Conservation (phyloP, 2,113 vertebrate genomes). For the Pachyramphus minor region DNA sequence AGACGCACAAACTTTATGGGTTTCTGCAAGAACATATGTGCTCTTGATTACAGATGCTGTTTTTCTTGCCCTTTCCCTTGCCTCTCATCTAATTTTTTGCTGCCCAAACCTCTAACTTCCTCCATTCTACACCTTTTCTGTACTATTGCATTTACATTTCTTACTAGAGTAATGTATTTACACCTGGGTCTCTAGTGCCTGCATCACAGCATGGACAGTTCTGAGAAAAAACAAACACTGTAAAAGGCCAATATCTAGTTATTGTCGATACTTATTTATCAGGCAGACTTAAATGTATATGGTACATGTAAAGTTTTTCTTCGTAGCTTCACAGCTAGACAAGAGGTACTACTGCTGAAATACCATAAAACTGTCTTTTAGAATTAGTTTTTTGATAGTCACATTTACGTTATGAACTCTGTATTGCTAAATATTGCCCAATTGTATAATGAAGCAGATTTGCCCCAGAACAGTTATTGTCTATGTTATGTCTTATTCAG, state of each 20-base stretch:
- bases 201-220: background rate
- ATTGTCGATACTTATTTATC: background rate
- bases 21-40: background rate
- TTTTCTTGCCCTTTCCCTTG: background rate
- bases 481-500: background rate
- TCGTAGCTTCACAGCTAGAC: background rate
- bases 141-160: background rate
- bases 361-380: background rate
- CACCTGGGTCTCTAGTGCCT: background rate
- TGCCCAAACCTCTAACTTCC: background rate
- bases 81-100: background rate
- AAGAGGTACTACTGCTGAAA: background rate
- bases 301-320: background rate
- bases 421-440: background rate
- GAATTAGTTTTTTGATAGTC: background rate
- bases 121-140: background rate
- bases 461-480: background rate
- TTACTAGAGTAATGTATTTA: background rate
- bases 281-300: background rate
- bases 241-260: background rate
- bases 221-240: background rate
- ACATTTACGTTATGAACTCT: background rate
- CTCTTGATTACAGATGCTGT: background rate
- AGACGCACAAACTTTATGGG: background rate
- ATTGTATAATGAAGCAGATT: background rate